These are phyloP conservation scores for Penaeus japonicus DNA, from an alignment of 1,140 invertebrate species.

Conservation along the genomic window DNA sequence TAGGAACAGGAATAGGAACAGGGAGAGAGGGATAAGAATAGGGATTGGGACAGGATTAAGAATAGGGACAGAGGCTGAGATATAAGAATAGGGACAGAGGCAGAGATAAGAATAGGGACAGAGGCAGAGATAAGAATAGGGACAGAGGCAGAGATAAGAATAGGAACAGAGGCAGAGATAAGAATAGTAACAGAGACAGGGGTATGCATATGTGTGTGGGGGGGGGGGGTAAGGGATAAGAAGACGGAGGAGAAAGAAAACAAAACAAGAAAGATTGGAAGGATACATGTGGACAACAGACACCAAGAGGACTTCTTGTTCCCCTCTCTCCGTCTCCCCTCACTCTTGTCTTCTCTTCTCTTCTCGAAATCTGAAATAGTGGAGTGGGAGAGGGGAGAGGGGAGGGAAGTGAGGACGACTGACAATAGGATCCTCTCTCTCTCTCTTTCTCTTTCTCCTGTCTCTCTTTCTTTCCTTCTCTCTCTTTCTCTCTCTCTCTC, in stretches of 20 bases:
- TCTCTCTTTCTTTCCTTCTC: no score
- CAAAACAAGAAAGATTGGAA: background rate
- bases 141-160: no score
- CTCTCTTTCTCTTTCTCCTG: no score
- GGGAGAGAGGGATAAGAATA: background rate
- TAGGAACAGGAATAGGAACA: background rate
- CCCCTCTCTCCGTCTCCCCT: no score
- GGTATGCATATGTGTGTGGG: background rate
- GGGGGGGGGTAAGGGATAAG: background rate
- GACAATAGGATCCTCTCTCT: no score
- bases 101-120: no score
- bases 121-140: no score
- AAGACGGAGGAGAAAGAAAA: background rate
- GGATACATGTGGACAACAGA: background rate
- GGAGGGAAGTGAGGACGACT: background rate
- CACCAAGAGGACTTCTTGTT: background rate
- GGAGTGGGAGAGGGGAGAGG: background rate
- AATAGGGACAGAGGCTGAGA: background rate
- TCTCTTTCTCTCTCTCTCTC: no score
- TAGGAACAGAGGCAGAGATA: no score
- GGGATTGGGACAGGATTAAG: background rate
- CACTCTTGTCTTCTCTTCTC: no score
- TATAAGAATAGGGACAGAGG: background rate
- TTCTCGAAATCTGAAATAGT: no score
- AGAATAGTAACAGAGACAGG: no score